Percentiles rank a stretch among this genome's conserved stretches.
Conservation (phyloP, 2,113 vertebrate species). For the Willisornis vidua region DNA sequence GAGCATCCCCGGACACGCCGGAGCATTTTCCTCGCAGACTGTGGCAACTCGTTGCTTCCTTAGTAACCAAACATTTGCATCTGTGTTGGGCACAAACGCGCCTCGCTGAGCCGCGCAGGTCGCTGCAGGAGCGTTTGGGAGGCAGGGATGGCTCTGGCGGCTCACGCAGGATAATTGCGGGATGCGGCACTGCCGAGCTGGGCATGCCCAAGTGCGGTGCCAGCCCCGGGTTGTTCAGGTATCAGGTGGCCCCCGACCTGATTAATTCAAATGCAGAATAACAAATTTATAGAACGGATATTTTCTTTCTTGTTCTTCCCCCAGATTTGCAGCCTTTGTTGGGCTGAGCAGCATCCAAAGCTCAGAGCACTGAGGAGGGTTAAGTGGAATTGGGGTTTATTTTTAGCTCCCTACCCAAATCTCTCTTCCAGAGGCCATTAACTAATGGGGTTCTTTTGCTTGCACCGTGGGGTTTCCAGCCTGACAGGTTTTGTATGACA, state of each 20-base stretch:
- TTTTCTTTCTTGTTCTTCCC: background rate
- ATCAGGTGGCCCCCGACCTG: background rate
- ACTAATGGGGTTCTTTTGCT: background rate
- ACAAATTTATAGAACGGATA: fast-evolving
- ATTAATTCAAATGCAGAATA: background rate
- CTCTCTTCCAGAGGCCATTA: background rate
- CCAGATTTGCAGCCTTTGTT: background rate
- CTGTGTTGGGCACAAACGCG: background rate
- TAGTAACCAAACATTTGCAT: constrained; percentile 43
- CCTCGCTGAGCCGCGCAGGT: background rate
- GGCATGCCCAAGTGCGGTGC: background rate
- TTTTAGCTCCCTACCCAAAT: background rate
- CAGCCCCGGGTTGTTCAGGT: fast-evolving
- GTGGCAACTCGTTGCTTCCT: background rate
- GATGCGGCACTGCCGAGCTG: background rate
- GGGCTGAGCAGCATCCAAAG: background rate
- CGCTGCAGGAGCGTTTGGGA: background rate
- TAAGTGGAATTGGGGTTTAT: fast-evolving
- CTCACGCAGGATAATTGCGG: background rate
- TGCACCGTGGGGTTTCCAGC: fast-evolving
- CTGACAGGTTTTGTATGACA: background rate
- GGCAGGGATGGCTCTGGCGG: background rate
- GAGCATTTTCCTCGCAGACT: background rate
- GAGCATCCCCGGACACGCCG: background rate
- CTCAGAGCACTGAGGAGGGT: background rate